A percentile compares a stretch with the other conserved stretches of the same genome.
phyloP scores from a whole-genome alignment of 2,113 vertebrate species.

The Plecturocebus donacophilus region DNA sequence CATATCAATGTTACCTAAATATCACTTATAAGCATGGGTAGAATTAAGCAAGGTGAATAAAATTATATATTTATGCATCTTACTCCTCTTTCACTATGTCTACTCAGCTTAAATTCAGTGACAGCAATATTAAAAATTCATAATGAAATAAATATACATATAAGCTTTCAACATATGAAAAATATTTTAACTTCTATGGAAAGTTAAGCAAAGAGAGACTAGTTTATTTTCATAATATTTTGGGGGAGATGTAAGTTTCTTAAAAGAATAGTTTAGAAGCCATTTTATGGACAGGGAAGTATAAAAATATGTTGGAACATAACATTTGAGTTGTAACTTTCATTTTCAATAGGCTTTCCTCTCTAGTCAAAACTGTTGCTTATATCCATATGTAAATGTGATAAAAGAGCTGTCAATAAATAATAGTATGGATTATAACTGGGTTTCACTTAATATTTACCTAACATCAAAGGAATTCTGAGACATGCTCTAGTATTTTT shows the following conservation, averaged over 20 bases:
- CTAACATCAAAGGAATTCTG: not conserved
- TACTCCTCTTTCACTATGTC: not conserved
- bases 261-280: conserved; percentile 34
- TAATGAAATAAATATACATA: not conserved
- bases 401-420: not conserved
- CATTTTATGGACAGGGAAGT: not conserved
- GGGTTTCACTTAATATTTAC: not conserved
- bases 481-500: not conserved
- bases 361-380: conserved; percentile 9
- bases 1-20: not conserved
- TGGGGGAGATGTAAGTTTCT: not conserved
- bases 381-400: not conserved
- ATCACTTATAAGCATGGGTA: not conserved
- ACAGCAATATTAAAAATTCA: not conserved
- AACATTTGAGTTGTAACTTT: not conserved
- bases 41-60: not conserved
- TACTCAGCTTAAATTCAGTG: not conserved
- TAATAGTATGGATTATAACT: not conserved
- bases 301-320: conserved; percentile 44
- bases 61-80: not conserved
- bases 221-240: conserved; percentile 19
- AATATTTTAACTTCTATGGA: not conserved
- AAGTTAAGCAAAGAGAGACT: conserved; percentile 8
- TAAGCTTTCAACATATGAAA: not conserved
- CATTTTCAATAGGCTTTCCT: conserved; percentile 22